A percentile compares a stretch with the other conserved stretches of the same genome.
Evolutionary conservation across 2,797 vertebrate species (phyloP).

Genomic region (Hypotaenidia okinawae): DNA sequence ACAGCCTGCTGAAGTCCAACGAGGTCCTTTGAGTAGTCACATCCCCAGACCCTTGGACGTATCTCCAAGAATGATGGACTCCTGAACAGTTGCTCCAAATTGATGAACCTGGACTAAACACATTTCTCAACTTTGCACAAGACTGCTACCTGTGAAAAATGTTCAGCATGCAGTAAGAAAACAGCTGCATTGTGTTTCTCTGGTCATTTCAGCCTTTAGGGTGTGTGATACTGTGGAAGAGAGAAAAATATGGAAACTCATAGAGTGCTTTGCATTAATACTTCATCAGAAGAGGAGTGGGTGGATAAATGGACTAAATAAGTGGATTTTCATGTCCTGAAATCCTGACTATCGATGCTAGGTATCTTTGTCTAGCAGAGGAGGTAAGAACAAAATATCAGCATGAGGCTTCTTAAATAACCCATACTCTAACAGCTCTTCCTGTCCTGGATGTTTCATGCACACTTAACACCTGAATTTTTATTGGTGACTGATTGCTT

Average conservation of each 20-base stretch:
- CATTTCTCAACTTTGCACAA: neutral
- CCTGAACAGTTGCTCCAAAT: neutral
- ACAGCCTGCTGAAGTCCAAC: neutral
- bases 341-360: neutral
- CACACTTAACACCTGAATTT: neutral
- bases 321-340: neutral
- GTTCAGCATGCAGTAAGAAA: neutral
- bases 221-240: neutral
- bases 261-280: neutral
- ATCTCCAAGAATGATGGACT: neutral
- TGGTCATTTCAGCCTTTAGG: neutral
- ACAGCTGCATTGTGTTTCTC: fast-evolving
- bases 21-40: neutral
- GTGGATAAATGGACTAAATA: neutral
- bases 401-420: neutral
- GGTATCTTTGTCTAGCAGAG: neutral
- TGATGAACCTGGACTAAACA: neutral
- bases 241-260: neutral
- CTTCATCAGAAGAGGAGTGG: neutral
- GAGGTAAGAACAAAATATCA: neutral
- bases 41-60: neutral
- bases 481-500: neutral
- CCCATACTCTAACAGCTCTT: neutral
- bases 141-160: neutral
- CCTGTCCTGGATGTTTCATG: neutral